These are phyloP conservation scores for Megalurothrips usitatus DNA, from an alignment of 2,888 invertebrate species.

Conservation along the genomic window DNA sequence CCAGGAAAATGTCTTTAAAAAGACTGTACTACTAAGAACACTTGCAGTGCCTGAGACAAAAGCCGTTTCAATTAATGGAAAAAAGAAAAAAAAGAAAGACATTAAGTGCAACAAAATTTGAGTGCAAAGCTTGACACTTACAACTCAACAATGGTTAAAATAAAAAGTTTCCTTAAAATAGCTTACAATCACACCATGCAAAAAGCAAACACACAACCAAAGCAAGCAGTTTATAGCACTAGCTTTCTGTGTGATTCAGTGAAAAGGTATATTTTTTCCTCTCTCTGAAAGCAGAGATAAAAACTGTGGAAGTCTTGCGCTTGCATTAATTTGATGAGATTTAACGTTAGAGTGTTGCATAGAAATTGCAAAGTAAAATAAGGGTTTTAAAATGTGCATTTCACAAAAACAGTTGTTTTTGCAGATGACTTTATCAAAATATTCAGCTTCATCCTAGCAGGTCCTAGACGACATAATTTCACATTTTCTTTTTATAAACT, in stretches of 20 bases:
- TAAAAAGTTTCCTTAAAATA: background rate
- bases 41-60: background rate
- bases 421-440: no score
- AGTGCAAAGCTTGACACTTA: background rate
- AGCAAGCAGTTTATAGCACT: background rate
- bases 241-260: background rate
- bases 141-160: background rate
- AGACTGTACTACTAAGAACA: background rate
- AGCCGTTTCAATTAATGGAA: background rate
- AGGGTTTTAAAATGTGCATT: no score
- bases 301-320: background rate
- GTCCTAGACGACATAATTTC: no score
- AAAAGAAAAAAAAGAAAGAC: background rate
- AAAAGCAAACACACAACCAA: background rate
- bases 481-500: no score
- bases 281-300: background rate
- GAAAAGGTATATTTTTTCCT: background rate
- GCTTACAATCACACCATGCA: background rate
- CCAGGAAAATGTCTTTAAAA: no score
- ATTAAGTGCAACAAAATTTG: background rate
- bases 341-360: background rate
- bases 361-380: no score
- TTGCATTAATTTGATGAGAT: background rate
- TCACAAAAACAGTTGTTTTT: no score
- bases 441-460: no score